These are phyloP conservation scores for Cheilosia vulpina DNA, from an alignment of 2,888 invertebrate genomes.

Conservation along the genomic window DNA sequence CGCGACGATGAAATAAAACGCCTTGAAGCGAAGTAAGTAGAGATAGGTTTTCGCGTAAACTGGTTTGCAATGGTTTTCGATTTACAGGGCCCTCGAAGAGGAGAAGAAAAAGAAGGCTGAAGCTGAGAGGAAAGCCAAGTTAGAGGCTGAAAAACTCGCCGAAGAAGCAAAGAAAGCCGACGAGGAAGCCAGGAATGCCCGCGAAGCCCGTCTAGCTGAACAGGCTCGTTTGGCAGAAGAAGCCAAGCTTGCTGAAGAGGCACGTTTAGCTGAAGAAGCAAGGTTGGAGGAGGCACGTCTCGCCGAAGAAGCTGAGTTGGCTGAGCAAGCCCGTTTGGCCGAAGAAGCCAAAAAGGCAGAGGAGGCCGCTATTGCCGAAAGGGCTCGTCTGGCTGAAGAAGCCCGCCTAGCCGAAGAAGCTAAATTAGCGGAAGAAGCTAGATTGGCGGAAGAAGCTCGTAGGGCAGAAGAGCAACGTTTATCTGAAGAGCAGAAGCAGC, in stretches of 20 bases:
- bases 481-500: slow-evolving; percentile 84
- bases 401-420: slow-evolving; percentile 83
- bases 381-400: slow-evolving; percentile 79
- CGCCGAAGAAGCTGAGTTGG: slow-evolving; percentile 82
- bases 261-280: slow-evolving; percentile 82
- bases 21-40: slow-evolving; percentile 82
- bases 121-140: slow-evolving; percentile 83
- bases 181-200: slow-evolving; percentile 78
- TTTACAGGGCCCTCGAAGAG: slow-evolving; percentile 85
- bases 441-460: slow-evolving; percentile 82
- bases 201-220: slow-evolving; percentile 83
- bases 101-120: slow-evolving; percentile 85
- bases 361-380: slow-evolving; percentile 84
- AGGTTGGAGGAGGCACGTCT: slow-evolving; percentile 83
- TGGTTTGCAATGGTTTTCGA: not conserved
- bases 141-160: slow-evolving; percentile 79
- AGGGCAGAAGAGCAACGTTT: slow-evolving; percentile 84
- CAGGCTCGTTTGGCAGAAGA: slow-evolving; percentile 81
- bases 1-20: slow-evolving; percentile 84
- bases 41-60: not conserved
- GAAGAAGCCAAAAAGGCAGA: slow-evolving; percentile 84
- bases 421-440: slow-evolving; percentile 78
- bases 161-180: slow-evolving; percentile 63
- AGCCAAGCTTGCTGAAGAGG: slow-evolving; percentile 80
- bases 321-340: slow-evolving; percentile 83